These are phyloP conservation scores for Brassicogethes aeneus DNA, from an alignment of 2,888 invertebrate species.

Conservation along the genomic window DNA sequence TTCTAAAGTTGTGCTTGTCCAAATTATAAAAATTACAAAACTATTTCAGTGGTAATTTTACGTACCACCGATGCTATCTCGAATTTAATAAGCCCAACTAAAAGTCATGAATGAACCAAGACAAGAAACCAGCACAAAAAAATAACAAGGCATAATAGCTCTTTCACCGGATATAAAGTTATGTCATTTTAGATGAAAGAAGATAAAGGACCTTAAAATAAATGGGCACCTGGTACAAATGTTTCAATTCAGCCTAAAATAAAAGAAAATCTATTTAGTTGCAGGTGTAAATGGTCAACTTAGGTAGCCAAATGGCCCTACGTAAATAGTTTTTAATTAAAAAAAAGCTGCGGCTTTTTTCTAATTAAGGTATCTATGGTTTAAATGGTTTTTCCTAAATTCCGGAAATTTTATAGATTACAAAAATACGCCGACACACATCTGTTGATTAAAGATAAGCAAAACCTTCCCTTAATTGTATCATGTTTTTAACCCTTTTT, in stretches of 20 bases:
- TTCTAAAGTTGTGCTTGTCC: neutral
- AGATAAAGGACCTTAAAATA: neutral
- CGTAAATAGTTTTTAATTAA: neutral
- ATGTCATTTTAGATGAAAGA: conserved; percentile 13
- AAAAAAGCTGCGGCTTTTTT: no score
- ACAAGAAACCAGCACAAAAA: conserved; percentile 5
- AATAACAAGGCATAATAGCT: conserved; percentile 16
- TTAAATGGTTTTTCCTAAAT: neutral
- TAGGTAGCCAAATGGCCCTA: neutral
- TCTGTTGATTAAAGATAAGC: no score
- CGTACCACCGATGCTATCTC: neutral
- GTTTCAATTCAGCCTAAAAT: neutral
- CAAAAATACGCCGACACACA: no score
- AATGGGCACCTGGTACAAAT: neutral
- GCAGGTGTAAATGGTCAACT: neutral
- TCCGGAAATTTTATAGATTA: neutral
- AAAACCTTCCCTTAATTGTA: no score
- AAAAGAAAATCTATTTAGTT: neutral
- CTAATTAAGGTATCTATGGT: neutral
- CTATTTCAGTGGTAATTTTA: neutral
- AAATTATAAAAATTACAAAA: neutral
- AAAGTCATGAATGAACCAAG: neutral
- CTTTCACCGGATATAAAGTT: conserved; percentile 16
- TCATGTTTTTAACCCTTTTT: no score
- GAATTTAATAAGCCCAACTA: neutral